phyloP scores from a whole-genome alignment of 64 coral and sea anemone species.

The Astreopora myriophthalma region DNA sequence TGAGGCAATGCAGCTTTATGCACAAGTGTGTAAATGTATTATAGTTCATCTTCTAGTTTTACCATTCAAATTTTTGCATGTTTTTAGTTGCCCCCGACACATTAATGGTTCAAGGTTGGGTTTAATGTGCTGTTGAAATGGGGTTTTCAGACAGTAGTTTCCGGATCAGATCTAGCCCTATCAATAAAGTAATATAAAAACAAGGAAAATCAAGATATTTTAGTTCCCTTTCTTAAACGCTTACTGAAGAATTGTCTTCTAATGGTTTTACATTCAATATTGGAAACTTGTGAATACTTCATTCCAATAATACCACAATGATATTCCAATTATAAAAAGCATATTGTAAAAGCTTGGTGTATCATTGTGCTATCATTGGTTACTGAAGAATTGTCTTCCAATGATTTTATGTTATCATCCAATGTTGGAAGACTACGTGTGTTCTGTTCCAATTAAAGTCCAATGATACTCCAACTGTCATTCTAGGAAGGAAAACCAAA shows the following conservation, averaged over 20 bases:
- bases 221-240: no score
- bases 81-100: no score
- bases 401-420: slow-evolving; percentile 9
- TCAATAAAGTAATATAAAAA: no score
- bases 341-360: neutral
- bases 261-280: slow-evolving; percentile 6
- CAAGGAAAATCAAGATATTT: no score
- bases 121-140: no score
- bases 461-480: slow-evolving; percentile 25
- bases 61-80: no score
- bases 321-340: slow-evolving; percentile 24
- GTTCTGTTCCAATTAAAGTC: neutral
- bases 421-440: neutral
- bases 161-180: no score
- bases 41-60: no score
- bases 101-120: no score
- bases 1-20: no score
- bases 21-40: no score
- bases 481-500: neutral
- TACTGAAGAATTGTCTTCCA: slow-evolving; percentile 1
- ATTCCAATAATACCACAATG: slow-evolving; percentile 29
- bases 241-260: neutral
- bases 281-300: slow-evolving; percentile 7
- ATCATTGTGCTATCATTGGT: slow-evolving; percentile 50
- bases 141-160: no score